Evolutionary conservation across 2,113 vertebrate species (phyloP), one percentile per base, ranked within the genome.

Genomic region (Microcebus tavaratra): DNA sequence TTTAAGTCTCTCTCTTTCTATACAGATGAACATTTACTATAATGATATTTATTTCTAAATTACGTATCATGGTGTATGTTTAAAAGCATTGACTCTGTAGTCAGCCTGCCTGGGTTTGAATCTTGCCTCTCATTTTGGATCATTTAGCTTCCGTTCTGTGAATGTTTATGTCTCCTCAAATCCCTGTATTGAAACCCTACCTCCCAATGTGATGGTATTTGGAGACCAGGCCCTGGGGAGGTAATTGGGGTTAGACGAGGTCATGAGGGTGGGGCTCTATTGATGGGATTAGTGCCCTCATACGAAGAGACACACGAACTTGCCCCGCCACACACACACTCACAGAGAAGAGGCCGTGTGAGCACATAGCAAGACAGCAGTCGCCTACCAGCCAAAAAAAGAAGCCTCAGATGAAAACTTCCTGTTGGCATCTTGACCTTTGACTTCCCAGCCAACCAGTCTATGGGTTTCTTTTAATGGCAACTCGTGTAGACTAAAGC

Each of bases 281-380:
- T 18, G 50, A 18, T 45, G 27, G 14, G 29, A 70, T 39, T 2
- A 34, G 20, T 27, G 7, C 21, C 13, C 1, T 42, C 57, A 9
- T 39, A 42, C 27, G 36, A 81, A 45, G 48, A 21, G 63, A 34
- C 8, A 18, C 3, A 4, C 10, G 20, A 25, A 23, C 70, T 67
- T 67, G 63, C 4, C 29, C 31, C 2, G 1, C 2, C 36, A 5
- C 34, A 17, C 17, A n/a, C n/a, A 29, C 42, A 45, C 0, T 8
- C 15, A 50, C 20, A 48, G 25, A 55, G 53, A 34, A n/a, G 7
- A 29, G 9, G 21, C 17, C 4, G 20, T 29, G 39, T 27, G 25
- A 48, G 6, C 10, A n/a, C 15, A 10, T 3, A 92, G 68, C 34
- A n/a, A 31, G 42, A 39, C 20, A 25, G 67, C 7, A 6, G 68